Evolutionary conservation across 2,888 invertebrate genomes (phyloP), one percentile per base, ranked within the genome.

Genomic region (Rugalucina vietnamica): DNA sequence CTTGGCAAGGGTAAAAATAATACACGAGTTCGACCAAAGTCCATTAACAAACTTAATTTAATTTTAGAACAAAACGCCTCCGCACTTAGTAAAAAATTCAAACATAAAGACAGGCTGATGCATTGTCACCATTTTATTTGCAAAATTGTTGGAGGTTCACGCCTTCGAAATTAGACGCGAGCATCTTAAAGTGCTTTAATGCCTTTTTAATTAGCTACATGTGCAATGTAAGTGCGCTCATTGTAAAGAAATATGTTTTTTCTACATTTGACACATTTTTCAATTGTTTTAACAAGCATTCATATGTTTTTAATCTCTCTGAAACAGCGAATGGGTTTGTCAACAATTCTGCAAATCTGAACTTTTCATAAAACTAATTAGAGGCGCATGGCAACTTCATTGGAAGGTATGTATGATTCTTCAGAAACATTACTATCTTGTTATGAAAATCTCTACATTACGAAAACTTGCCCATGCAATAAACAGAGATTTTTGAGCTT

Each of bases 61-160:
- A 65, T 65, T 65, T 65, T 34, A 34, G 65, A 12, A 34, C 65
- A 65, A 29, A 4, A 65, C 65, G 65, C 65, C 65, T n/a, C n/a
- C 65, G 18, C 32, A 18, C 34, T 34, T 65, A 32, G 34, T 21
- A 10, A 65, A 65, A 65, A 65, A 18, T 14, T 65, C 32, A 65
- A 34, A 65, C 21, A 65, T 65, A 57, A 8, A 24, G 65, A 32
- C 34, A 29, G 21, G 29, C 24, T 27, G 27, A 34, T 24, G 29
- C 29, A 1, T 10, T 65, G 65, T 65, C 32, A 34, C 18, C 27
- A 10, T 18, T 65, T 34, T n/a, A 65, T 34, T 43, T 43, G 18
- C 10, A 43, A 12, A 12, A 12, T 43, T 43, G 8, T 43, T 43
- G 10, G 43, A 43, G 43, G 65, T 65, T 29, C 18, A 65, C 65